Conservation (phyloP, 2,797 vertebrate genomes). For the Luscinia luscinia region DNA sequence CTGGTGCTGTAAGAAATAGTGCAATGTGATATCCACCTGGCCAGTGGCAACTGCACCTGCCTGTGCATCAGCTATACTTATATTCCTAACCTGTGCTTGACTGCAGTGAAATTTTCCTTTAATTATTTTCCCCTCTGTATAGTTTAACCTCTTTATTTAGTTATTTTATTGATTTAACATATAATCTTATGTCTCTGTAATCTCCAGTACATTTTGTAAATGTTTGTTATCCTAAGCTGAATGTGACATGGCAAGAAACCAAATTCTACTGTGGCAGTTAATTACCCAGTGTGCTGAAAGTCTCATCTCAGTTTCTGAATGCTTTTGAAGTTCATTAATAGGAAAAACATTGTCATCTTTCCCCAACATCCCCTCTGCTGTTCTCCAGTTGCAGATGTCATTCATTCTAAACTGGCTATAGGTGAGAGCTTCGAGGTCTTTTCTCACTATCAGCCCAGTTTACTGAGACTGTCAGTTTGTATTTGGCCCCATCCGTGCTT, state of each 20-base stretch:
- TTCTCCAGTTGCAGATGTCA: neutral
- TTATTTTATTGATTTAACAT: constrained; percentile 49
- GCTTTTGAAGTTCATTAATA: constrained; percentile 7
- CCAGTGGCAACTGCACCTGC: neutral
- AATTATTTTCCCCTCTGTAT: neutral
- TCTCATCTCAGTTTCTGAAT: neutral
- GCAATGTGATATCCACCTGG: neutral
- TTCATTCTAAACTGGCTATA: neutral
- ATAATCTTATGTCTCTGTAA: constrained; percentile 12
- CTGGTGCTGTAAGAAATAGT: neutral
- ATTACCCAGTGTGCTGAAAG: constrained; percentile 29
- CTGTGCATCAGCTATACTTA: neutral
- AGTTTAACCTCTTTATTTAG: constrained; percentile 42
- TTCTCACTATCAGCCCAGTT: neutral
- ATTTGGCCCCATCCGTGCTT: neutral
- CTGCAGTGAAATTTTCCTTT: neutral
- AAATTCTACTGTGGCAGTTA: constrained; percentile 34
- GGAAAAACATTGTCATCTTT: neutral
- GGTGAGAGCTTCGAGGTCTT: neutral
- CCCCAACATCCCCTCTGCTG: neutral
- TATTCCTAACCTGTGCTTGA: neutral
- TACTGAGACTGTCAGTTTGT: neutral
- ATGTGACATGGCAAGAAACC: constrained; percentile 43
- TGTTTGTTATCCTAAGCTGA: constrained; percentile 48
- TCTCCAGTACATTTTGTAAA: constrained; percentile 47